Percentiles rank a stretch among this genome's conserved stretches.
These are phyloP conservation scores for Pristionchus arcanus DNA, from an alignment of 2,888 invertebrate species.

Conservation along the genomic window DNA sequence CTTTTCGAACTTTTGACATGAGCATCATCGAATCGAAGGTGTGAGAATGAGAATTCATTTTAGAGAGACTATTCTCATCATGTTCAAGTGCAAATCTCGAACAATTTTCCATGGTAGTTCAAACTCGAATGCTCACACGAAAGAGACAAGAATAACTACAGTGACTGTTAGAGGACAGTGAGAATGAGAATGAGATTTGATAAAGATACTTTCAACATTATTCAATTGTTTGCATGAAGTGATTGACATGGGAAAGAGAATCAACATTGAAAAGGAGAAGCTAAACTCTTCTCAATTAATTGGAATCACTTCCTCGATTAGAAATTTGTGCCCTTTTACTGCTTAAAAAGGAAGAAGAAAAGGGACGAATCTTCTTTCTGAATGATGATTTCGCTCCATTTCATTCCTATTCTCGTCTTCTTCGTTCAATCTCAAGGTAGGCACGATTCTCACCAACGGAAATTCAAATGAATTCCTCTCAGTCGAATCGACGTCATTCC, in stretches of 20 bases:
- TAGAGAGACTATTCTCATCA: neutral
- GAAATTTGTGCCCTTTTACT: neutral
- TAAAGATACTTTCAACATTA: neutral
- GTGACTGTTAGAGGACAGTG: neutral
- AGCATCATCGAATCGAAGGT: neutral
- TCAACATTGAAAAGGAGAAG: neutral
- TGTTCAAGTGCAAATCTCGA: neutral
- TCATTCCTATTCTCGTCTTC: neutral
- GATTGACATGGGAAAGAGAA: neutral
- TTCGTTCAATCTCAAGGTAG: constrained; percentile 11
- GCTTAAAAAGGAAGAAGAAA: constrained; percentile 1
- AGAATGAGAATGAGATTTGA: neutral
- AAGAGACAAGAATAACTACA: neutral
- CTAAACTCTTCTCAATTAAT: constrained; percentile 6
- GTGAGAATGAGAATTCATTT: neutral
- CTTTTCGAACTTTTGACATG: neutral
- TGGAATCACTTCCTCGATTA: neutral
- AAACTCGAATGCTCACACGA: neutral
- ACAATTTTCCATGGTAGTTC: neutral
- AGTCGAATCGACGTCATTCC: constrained; percentile 13
- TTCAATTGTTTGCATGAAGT: neutral
- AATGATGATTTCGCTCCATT: neutral
- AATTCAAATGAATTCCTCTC: neutral
- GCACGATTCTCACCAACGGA: neutral
- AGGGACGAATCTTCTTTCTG: neutral